Evolutionary conservation across 1,140 invertebrate species (phyloP).

Genomic region (Aplysia californica): DNA sequence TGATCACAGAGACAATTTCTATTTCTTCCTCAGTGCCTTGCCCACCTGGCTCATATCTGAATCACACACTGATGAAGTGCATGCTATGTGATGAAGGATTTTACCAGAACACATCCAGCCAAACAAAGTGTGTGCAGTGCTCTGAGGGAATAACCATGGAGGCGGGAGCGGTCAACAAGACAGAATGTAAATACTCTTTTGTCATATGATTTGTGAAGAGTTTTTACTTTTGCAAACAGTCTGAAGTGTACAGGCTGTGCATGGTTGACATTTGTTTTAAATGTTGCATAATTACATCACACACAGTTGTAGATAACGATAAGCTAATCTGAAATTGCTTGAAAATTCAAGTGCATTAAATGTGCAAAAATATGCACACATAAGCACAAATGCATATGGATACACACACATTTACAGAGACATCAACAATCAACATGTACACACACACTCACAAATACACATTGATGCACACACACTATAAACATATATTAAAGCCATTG

Average conservation of each 20-base stretch:
- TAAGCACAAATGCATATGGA: no score
- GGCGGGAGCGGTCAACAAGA: constrained; percentile 38
- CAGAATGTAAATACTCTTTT: constrained; percentile 40
- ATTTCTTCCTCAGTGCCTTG: constrained; percentile 53
- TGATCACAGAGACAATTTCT: no score
- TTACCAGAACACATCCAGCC: constrained; percentile 39
- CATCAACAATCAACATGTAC: no score
- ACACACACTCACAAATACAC: no score
- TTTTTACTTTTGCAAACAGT: no score
- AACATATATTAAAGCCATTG: no score
- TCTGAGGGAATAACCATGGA: constrained; percentile 37
- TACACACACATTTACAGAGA: no score
- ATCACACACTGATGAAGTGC: constrained; percentile 37
- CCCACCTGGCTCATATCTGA: constrained; percentile 47
- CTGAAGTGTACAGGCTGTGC: no score
- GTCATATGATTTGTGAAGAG: no score
- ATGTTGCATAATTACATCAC: neutral
- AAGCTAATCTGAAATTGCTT: neutral
- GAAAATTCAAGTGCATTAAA: no score
- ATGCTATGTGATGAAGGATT: constrained; percentile 38
- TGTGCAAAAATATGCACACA: no score
- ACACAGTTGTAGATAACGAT: neutral
- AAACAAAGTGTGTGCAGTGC: constrained; percentile 40
- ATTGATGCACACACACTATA: no score
- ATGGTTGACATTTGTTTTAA: neutral